Base-by-base conservation (phyloP, 92 coral and sea anemone species). In the Umimayanthus chanpuru region DNA sequence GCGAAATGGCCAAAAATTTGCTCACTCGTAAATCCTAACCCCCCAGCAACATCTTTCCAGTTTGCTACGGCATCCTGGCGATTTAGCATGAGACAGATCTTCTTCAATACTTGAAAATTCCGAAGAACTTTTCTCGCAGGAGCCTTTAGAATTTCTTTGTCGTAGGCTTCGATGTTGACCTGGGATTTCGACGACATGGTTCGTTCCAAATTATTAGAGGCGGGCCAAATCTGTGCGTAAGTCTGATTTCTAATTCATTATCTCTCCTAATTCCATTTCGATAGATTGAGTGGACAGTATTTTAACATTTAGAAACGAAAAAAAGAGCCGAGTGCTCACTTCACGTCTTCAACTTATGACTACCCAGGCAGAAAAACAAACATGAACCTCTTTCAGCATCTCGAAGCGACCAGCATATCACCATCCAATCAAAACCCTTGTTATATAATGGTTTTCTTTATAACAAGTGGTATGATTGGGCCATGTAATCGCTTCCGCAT, bases 21-120 rank as follows among this genome's bases (percentile, higher is more conserved):
- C 23, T 70, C 78, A 68, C 41, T 83, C 3, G 87, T 83, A 83
- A 83, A 83, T 2, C 58, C 87, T 21, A 83, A 83, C 2, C 61
- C 74, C 1, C 87, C 87, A 12, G 87, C 87, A 11, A 83, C 77
- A 83, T 83, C 87, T 83, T 83, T 83, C 87, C 87, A 83, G 87
- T 83, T 83, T 14, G 67, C 23, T 25, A 83, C 40, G 25, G 87
- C 28, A 29, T 83, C 87, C 29, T 83, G 41, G 77, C 87, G 87
- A 32, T 83, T 83, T 83, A 83, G n/a, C 43, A 83, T 83, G 39
- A 83, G 64, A 10, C 87, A 83, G 65, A 83, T 83, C 55, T 32
- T 70, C 87, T 83, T 83, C 61, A 83, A 28, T 1, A 71, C 43
- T n/a, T 29, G 20, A 32, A 83, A 83, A 21, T 70, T 70, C 5